Percentiles rank a stretch among this genome's conserved stretches.
Evolutionary conservation across 2,888 invertebrate genomes (phyloP).

Genomic region (Spialia ferax): DNA sequence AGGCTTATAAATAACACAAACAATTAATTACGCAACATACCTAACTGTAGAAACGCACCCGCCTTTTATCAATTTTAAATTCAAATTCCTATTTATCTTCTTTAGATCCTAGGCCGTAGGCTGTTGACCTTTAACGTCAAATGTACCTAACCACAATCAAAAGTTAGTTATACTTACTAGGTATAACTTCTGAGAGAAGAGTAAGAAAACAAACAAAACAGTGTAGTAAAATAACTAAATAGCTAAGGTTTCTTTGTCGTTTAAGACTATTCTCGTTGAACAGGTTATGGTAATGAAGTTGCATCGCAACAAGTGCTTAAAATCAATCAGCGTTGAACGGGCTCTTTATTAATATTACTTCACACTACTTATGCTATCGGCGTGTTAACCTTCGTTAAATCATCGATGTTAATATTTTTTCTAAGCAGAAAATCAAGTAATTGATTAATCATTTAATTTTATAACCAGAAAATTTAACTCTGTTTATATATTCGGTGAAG

Average conservation of each 20-base stretch:
- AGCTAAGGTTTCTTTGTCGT: background rate
- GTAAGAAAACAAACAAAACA: background rate
- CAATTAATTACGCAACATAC: background rate
- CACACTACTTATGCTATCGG: constrained; percentile 17
- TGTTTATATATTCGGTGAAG: too few species aligned
- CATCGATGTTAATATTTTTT: constrained; percentile 13
- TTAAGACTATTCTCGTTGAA: constrained; percentile 4
- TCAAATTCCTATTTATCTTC: too few species aligned
- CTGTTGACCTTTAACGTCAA: constrained; percentile 2
- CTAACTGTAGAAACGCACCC: background rate
- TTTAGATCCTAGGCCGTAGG: background rate
- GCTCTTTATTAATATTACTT: constrained; percentile 31
- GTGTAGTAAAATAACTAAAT: background rate
- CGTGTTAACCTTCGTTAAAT: constrained; percentile 20
- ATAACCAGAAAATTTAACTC: too few species aligned
- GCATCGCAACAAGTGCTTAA: constrained; percentile 26
- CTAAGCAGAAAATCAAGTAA: background rate
- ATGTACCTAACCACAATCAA: too few species aligned
- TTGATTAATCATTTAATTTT: background rate
- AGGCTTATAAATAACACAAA: background rate
- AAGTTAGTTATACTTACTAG: too few species aligned
- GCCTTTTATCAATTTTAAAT: background rate
- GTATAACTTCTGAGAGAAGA: background rate
- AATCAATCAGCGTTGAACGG: constrained; percentile 11
- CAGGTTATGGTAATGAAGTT: constrained; percentile 28